These are phyloP conservation scores for Euschistus heros DNA, from an alignment of 1,140 invertebrate species.

Conservation along the genomic window DNA sequence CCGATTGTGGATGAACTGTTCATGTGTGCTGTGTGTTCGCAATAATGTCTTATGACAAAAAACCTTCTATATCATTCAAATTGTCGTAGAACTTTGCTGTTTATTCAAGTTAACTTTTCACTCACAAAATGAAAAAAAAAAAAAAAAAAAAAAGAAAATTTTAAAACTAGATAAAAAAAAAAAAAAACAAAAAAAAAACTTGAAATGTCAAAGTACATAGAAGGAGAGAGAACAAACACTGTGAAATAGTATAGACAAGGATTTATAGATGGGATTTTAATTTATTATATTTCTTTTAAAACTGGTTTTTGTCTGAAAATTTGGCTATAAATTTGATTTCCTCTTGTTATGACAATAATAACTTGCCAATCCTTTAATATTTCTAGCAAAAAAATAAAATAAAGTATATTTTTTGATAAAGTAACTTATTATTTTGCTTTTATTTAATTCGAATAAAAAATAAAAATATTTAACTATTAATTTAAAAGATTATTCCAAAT, in stretches of 20 bases:
- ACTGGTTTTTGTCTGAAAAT: background rate
- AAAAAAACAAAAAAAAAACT: too few relatives aligned
- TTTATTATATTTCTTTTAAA: background rate
- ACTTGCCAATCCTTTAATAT: conserved; percentile 3
- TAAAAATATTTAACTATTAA: too few relatives aligned
- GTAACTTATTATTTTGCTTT: background rate
- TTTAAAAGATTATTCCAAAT: too few relatives aligned
- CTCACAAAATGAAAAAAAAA: too few relatives aligned
- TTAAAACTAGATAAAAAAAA: too few relatives aligned
- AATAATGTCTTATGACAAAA: conserved; percentile 13
- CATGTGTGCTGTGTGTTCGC: conserved; percentile 12
- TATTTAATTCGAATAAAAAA: too few relatives aligned
- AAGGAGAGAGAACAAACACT: conserved; percentile 7
- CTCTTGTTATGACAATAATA: conserved; percentile 12
- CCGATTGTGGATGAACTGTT: background rate
- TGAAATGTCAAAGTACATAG: background rate
- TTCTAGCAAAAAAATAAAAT: background rate
- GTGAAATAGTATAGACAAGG: conserved; percentile 4
- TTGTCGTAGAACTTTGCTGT: too few relatives aligned
- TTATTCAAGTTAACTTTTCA: too few relatives aligned
- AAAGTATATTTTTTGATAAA: conserved; percentile 11
- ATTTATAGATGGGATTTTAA: background rate
- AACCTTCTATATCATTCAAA: too few relatives aligned
- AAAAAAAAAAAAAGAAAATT: too few relatives aligned
- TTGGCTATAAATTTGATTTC: background rate